Evolutionary conservation across 2,113 vertebrate genomes (phyloP).

Genomic region (Dromas ardeola): DNA sequence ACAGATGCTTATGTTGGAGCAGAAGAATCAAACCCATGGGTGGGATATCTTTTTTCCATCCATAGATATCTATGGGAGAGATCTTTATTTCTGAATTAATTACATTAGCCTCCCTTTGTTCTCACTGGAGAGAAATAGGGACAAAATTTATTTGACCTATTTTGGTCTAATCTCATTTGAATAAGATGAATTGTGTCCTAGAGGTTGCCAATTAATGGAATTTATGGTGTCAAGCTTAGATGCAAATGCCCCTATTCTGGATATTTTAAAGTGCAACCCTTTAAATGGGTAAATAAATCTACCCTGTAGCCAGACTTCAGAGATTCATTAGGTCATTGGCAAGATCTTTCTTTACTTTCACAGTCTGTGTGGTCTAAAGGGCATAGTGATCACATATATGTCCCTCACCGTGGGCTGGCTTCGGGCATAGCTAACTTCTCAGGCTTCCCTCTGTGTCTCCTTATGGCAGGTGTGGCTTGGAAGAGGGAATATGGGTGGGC

Average conservation of each 20-base stretch:
- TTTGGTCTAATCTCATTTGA: conserved; percentile 3
- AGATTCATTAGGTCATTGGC: neutral
- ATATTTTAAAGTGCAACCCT: neutral
- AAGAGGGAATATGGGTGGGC: neutral
- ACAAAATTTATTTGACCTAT: neutral
- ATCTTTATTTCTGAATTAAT: neutral
- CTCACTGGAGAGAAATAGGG: neutral
- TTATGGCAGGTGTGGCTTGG: fast-evolving
- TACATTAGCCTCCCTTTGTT: neutral
- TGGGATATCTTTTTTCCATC: neutral
- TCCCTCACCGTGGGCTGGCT: fast-evolving
- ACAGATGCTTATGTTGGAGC: neutral
- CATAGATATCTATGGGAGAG: neutral
- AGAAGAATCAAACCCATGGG: neutral
- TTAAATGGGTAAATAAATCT: neutral
- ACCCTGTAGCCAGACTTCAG: neutral
- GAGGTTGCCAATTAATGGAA: neutral
- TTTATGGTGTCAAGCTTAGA: neutral
- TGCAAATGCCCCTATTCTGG: neutral
- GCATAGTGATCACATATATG: neutral
- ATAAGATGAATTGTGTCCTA: neutral
- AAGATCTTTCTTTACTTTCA: neutral
- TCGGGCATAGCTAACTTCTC: neutral
- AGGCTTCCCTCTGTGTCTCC: neutral
- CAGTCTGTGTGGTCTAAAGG: neutral